Conservation (phyloP, 2,888 invertebrate species). For the Tipula vernalis region DNA sequence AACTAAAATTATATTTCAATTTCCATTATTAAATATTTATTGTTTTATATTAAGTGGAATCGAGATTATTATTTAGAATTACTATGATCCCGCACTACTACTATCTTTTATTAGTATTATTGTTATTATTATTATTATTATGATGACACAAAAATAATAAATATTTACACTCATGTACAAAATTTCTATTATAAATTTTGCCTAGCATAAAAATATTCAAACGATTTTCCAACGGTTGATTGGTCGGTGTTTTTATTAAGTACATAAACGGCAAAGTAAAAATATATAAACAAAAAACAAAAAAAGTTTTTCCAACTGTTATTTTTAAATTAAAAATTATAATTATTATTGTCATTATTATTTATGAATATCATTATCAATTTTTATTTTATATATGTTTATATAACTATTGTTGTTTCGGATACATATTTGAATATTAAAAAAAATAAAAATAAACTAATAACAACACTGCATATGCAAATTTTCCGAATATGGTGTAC, state of each 20-base stretch:
- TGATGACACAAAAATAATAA: background rate
- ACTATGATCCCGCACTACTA: background rate
- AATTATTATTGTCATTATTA: background rate
- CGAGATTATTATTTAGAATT: background rate
- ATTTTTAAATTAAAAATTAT: constrained; percentile 4
- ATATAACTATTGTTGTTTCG: background rate
- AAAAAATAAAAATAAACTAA: background rate
- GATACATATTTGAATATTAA: background rate
- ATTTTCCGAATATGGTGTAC: background rate
- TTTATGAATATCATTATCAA: background rate
- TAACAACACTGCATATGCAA: background rate
- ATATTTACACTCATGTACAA: background rate
- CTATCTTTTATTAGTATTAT: background rate
- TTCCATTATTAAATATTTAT: background rate
- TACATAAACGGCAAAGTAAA: background rate
- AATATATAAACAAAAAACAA: background rate
- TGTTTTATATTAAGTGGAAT: background rate
- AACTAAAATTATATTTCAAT: background rate
- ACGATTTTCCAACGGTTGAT: background rate
- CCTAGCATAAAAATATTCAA: background rate
- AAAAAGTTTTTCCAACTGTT: background rate
- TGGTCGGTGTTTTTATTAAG: background rate
- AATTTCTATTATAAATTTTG: background rate
- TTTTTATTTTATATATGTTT: background rate
- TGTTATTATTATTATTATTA: background rate